These are phyloP conservation scores for Drosophila tripunctata DNA, from an alignment of 2,888 invertebrate genomes.

Conservation along the genomic window DNA sequence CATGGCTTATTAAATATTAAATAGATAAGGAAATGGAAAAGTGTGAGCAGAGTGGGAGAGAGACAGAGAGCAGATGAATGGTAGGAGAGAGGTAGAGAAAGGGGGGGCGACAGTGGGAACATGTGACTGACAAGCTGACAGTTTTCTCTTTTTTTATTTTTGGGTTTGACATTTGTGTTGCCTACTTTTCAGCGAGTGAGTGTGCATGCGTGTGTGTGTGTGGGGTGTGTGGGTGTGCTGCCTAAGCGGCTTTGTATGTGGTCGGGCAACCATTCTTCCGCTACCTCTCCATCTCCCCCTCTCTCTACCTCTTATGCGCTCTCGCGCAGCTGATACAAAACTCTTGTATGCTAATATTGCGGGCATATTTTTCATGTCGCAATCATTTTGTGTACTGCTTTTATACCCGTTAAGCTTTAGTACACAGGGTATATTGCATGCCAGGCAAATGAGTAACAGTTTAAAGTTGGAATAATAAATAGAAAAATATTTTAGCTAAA, in stretches of 20 bases:
- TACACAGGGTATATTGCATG: neutral
- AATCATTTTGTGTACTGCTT: slow-evolving; percentile 58
- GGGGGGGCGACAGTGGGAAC: neutral
- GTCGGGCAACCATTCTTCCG: neutral
- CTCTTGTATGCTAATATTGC: slow-evolving; percentile 66
- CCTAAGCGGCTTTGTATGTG: slow-evolving; percentile 58
- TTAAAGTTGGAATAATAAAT: too few species aligned
- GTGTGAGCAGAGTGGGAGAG: neutral
- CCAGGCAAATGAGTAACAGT: neutral
- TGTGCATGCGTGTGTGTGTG: slow-evolving; percentile 4
- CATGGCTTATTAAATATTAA: slow-evolving; percentile 77
- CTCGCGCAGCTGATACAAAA: slow-evolving; percentile 25
- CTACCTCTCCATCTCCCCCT: neutral
- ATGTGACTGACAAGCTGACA: slow-evolving; percentile 22
- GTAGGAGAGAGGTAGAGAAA: neutral
- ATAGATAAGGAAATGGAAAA: slow-evolving; percentile 59
- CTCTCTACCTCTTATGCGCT: neutral
- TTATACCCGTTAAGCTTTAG: neutral
- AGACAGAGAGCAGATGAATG: neutral
- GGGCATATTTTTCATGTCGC: slow-evolving; percentile 74
- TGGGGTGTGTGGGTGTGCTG: slow-evolving; percentile 25
- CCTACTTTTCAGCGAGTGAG: slow-evolving; percentile 13
- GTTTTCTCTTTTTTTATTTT: slow-evolving; percentile 13
- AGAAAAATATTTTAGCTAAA: too few species aligned
- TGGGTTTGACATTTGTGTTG: slow-evolving; percentile 2